Percentiles rank a stretch among this genome's conserved stretches.
Conservation (phyloP, 2,797 vertebrate genomes). For the Pseudochirops cupreus region DNA sequence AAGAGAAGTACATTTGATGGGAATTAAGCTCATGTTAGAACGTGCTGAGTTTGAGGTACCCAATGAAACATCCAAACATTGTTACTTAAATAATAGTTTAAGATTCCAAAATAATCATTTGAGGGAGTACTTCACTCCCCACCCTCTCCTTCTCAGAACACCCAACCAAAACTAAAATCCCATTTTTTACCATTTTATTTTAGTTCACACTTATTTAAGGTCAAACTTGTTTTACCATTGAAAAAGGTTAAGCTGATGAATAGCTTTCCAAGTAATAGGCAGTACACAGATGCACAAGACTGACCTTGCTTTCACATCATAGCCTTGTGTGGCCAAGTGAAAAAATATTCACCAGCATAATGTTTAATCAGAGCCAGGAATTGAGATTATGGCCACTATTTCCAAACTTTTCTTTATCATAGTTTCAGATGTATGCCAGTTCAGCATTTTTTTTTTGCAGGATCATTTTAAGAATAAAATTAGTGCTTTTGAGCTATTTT, state of each 20-base stretch:
- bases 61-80: background rate
- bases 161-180: background rate
- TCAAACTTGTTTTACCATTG: constrained; percentile 27
- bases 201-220: background rate
- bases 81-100: background rate
- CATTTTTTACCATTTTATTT: background rate
- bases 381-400: background rate
- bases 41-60: background rate
- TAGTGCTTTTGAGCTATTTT: background rate
- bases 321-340: background rate
- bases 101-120: background rate
- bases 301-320: constrained; percentile 8
- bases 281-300: background rate
- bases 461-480: background rate
- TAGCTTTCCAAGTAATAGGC: constrained; percentile 8
- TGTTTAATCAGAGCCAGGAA: constrained; percentile 21
- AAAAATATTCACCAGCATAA: constrained; percentile 16
- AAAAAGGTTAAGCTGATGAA: constrained; percentile 18
- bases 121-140: background rate
- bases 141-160: background rate
- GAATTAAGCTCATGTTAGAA: background rate
- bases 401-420: background rate
- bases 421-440: background rate
- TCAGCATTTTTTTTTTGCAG: background rate
- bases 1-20: background rate